These are phyloP conservation scores for Uropsilus gracilis DNA, from an alignment of 2,113 vertebrate genomes.

Conservation along the genomic window DNA sequence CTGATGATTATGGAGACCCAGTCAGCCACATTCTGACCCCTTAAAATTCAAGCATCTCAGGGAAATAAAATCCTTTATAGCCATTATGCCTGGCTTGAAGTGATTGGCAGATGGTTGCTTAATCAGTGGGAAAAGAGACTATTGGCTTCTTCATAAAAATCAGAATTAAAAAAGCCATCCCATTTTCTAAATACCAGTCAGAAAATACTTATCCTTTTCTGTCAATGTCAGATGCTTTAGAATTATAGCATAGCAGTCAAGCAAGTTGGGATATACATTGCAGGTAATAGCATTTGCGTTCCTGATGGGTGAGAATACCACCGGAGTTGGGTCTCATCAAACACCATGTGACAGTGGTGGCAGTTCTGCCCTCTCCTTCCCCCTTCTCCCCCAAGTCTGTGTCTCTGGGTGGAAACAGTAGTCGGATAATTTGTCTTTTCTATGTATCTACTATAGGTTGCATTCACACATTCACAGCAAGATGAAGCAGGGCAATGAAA, in stretches of 20 bases:
- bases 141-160: not conserved
- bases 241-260: not conserved
- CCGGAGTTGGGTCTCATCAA: not conserved
- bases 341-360: not conserved
- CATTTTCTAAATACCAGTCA: not conserved
- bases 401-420: not conserved
- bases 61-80: not conserved
- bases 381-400: not conserved
- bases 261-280: not conserved
- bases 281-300: not conserved
- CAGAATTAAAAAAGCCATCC: not conserved
- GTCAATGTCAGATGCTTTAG: slow-evolving; percentile 34
- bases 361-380: not conserved
- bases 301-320: not conserved
- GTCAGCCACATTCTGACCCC: not conserved
- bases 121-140: not conserved
- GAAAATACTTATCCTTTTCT: slow-evolving; percentile 34
- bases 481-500: not conserved
- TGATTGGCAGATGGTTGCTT: not conserved
- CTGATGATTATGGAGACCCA: not conserved
- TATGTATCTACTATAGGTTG: not conserved
- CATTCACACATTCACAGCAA: not conserved
- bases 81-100: not conserved
- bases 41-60: not conserved
- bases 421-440: not conserved